Evolutionary conservation across 2,113 vertebrate species (phyloP).

Genomic region (Pyxicephalus adspersus): DNA sequence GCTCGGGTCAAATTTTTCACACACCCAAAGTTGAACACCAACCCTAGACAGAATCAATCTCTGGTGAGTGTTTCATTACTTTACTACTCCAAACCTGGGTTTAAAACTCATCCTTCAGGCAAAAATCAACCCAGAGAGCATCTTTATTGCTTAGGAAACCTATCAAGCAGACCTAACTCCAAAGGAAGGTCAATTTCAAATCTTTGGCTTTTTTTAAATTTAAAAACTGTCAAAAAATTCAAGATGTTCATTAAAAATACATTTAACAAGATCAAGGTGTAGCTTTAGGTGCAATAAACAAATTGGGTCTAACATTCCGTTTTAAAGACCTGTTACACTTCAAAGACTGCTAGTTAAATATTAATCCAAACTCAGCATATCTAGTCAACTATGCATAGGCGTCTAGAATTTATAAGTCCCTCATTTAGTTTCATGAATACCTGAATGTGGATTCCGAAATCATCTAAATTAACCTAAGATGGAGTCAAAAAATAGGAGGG

Average conservation of each 20-base stretch:
- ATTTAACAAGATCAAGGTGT: neutral
- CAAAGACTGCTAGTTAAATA: conserved; percentile 65
- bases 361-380: conserved; percentile 61
- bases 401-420: conserved; percentile 57
- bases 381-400: conserved; percentile 57
- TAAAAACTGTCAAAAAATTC: neutral
- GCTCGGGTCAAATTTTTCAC: too few relatives aligned
- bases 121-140: too few relatives aligned
- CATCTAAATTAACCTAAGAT: neutral
- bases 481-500: too few relatives aligned
- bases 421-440: conserved; percentile 50
- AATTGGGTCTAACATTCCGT: conserved; percentile 55
- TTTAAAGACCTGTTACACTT: conserved; percentile 61
- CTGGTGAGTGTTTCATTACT: too few relatives aligned
- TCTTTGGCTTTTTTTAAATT: too few relatives aligned
- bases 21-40: too few relatives aligned
- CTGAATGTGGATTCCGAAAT: conserved; percentile 42
- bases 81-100: too few relatives aligned
- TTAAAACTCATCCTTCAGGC: too few relatives aligned
- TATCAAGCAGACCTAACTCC: neutral
- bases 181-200: neutral
- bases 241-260: neutral
- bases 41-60: too few relatives aligned
- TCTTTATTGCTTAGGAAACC: neutral
- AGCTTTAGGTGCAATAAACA: conserved; percentile 39